Conservation (phyloP, 2,888 invertebrate genomes). For the Drosophila eohydei region DNA sequence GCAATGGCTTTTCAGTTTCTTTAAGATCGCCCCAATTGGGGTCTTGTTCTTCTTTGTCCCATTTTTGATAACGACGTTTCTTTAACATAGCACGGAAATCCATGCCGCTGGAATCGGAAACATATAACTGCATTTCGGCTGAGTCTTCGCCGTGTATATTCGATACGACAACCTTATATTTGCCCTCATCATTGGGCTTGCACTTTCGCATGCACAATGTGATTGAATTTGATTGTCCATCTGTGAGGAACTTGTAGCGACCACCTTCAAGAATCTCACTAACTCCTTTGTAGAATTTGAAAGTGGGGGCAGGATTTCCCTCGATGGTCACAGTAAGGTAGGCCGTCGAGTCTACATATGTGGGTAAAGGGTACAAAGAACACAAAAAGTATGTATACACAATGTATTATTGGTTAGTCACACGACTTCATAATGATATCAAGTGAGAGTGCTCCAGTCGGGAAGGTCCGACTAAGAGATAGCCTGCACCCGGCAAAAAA, state of each 20-base stretch:
- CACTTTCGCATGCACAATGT: constrained; percentile 98
- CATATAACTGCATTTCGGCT: constrained; percentile 97
- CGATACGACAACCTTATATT: constrained; percentile 96
- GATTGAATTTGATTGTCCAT: constrained; percentile 96
- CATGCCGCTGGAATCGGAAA: constrained; percentile 98
- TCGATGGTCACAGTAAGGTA: constrained; percentile 97
- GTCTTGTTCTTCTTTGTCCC: constrained; percentile 95
- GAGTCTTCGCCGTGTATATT: constrained; percentile 98
- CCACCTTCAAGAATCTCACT: constrained; percentile 97
- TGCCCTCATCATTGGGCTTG: constrained; percentile 98
- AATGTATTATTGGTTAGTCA: constrained; percentile 18
- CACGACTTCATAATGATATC: neutral
- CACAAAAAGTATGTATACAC: constrained; percentile 1
- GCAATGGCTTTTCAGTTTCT: constrained; percentile 94
- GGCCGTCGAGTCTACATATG: constrained; percentile 92
- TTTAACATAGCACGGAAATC: constrained; percentile 99
- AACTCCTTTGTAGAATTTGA: constrained; percentile 97
- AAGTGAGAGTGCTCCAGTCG: neutral
- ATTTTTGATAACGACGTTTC: constrained; percentile 97
- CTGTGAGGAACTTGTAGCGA: constrained; percentile 97
- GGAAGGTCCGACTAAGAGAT: neutral
- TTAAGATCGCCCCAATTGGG: constrained; percentile 97
- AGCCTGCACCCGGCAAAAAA: neutral
- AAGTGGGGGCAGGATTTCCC: constrained; percentile 97
- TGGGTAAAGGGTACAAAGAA: constrained; percentile 20